Base-by-base conservation (phyloP, 1,140 invertebrate species). In the Lepidotrigona ventralis region DNA sequence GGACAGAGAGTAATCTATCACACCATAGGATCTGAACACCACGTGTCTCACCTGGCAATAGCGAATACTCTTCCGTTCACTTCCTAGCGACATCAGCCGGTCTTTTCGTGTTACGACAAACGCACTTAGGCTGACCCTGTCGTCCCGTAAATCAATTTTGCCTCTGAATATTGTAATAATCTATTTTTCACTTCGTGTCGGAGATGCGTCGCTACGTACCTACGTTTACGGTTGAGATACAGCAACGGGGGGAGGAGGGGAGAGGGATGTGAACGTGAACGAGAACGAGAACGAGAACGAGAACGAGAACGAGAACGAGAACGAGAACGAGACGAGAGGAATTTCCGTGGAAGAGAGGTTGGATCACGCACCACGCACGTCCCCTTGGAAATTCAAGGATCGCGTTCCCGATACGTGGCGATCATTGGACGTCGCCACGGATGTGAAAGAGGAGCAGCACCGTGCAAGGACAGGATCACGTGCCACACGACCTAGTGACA, bases 401-500 rank as follows among this genome's bases (percentile, higher is more conserved):
- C 29, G 2, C 63, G 15, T 68, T 63, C 69, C 54, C 26, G 76
- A 69, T 60, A 63, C 58, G 23, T n/a, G 23, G 23, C 63, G 60
- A 71, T 79, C 56, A 21, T 29, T 73, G n/a, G 66, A 66, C 46
- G 39, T 56, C 46, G 54, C 15, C 26, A 54, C 58, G 23, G 58
- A n/a, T 60, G 23, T 60, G 39, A 60, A 73, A 26, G 33, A 63
- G 56, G 60, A 39, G 68, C 51, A 74, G 71, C 66, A 68, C 76
- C 68, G 63, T 72, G 53, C 83, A 73, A 66, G 64, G 58, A 78
- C 33, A 63, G 84, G 80, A 91, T 93, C 92, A 93, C 92, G 92
- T 93, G 92, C 85, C 89, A 91, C 89, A 92, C 90, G 92, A 87
- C 91, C 92, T 92, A 92, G 87, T 93, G 92, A 90, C 92, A 93